Conservation (phyloP, 2,797 vertebrate genomes). For the Simalia tracyae region DNA sequence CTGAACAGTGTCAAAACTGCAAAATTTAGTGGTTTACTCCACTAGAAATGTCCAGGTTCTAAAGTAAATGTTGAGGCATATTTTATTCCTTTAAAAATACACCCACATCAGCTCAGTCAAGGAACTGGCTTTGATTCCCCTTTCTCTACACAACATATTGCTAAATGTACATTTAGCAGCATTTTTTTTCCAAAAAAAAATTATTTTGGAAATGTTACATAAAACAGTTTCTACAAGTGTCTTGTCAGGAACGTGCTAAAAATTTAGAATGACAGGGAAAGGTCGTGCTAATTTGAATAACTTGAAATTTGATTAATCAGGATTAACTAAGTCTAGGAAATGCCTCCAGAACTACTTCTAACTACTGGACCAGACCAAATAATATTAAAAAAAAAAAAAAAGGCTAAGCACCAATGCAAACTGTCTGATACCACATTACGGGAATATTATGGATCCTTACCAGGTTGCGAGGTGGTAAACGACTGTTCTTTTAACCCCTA, state of each 20-base stretch:
- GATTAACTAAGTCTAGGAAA: slow-evolving; percentile 39
- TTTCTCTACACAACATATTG: neutral
- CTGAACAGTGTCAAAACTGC: slow-evolving; percentile 7
- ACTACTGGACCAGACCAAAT: slow-evolving; percentile 52
- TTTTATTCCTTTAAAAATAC: neutral
- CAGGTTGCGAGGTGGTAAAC: slow-evolving; percentile 92
- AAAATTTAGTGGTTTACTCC: slow-evolving; percentile 24
- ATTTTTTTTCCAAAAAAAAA: neutral
- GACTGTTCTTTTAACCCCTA: slow-evolving; percentile 91
- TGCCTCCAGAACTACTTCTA: slow-evolving; percentile 20
- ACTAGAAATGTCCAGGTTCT: neutral
- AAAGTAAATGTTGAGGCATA: neutral
- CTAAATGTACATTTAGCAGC: slow-evolving; percentile 1
- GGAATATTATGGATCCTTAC: slow-evolving; percentile 93
- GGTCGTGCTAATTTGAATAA: neutral
- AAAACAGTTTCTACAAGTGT: neutral
- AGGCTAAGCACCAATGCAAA: slow-evolving; percentile 74
- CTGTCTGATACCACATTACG: slow-evolving; percentile 73
- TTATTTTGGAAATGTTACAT: neutral
- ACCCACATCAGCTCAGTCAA: slow-evolving; percentile 16
- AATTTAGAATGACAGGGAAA: neutral
- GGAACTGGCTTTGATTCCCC: neutral
- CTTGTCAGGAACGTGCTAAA: neutral
- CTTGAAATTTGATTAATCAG: slow-evolving; percentile 31
- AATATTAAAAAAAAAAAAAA: slow-evolving; percentile 22